A percentile compares a stretch with the other conserved stretches of the same genome.
These are phyloP conservation scores for Pelmatolapia mariae DNA, from an alignment of 2,113 vertebrate genomes.

Conservation along the genomic window DNA sequence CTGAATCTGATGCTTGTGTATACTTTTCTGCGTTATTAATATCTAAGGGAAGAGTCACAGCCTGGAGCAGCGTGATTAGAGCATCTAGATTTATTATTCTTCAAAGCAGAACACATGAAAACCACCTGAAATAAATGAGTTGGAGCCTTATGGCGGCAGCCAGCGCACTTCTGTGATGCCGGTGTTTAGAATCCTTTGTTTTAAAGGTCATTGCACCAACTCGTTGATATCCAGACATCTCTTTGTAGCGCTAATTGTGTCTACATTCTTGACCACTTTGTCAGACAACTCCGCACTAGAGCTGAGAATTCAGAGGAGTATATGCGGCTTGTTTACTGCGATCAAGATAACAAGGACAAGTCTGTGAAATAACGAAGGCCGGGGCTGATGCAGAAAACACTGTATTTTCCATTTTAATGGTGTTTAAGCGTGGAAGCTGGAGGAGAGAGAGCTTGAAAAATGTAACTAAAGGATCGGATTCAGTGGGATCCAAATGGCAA, in stretches of 20 bases:
- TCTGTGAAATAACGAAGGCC: slow-evolving; percentile 65
- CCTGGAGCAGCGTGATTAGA: slow-evolving; percentile 34
- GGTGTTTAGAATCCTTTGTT: slow-evolving; percentile 47
- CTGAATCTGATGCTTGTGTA: slow-evolving; percentile 12
- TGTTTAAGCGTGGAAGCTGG: slow-evolving; percentile 57
- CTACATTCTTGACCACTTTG: slow-evolving; percentile 59
- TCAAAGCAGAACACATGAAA: slow-evolving; percentile 43
- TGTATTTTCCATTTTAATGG: slow-evolving; percentile 69
- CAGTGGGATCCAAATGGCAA: slow-evolving; percentile 67
- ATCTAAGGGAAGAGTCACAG: slow-evolving; percentile 35
- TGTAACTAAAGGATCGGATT: slow-evolving; percentile 56
- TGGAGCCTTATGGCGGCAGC: neutral
- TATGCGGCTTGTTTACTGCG: slow-evolving; percentile 60
- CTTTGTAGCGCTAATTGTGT: slow-evolving; percentile 58
- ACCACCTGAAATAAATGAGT: slow-evolving; percentile 42
- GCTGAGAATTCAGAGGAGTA: slow-evolving; percentile 20
- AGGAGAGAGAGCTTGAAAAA: slow-evolving; percentile 55
- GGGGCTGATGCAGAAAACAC: slow-evolving; percentile 48
- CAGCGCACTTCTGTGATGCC: neutral
- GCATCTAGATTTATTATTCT: slow-evolving; percentile 41
- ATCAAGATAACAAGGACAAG: slow-evolving; percentile 60
- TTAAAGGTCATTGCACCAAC: slow-evolving; percentile 53
- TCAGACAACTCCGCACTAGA: slow-evolving; percentile 38
- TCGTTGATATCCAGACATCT: slow-evolving; percentile 46
- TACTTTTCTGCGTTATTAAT: slow-evolving; percentile 49